Base-by-base conservation (phyloP, 2,888 invertebrate species). In the Pandemis cinnamomeana region DNA sequence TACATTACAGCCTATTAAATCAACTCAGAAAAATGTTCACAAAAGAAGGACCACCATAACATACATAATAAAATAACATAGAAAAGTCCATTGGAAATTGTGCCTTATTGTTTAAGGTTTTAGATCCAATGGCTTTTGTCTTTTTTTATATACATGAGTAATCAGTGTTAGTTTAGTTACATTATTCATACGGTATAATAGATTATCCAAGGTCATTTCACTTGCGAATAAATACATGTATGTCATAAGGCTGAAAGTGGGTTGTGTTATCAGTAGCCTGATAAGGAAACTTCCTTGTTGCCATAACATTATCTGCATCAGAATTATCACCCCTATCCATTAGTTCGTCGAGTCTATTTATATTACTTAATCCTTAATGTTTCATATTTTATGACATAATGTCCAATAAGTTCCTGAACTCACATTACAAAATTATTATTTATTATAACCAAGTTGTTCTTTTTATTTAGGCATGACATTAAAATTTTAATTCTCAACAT, bases 131-230 rank as follows among this genome's bases (percentile, higher is more conserved):
- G 13, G 55, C 15, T 20, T 20, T n/a, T 53, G n/a, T 61, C 20
- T 5, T 41, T 53, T 20, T 51, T 71, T 67, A 51, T 20, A 44
- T n/a, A 7, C 44, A 71, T 66, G 66, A 20, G 58, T 58, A 60
- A 27, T 27, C 48, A 55, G 15, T 20, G 55, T 55, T 5, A 60
- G 27, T 61, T 61, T 42, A 58, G 58, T 27, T 69, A 48, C 64
- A 69, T 69, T 70, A 69, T 66, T 73, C 60, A 73, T 61, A 66
- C 64, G n/a, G 64, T 42, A 64, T 51, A 69, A 66, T 73, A 42
- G 60, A 60, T 66, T 60, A 70, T 51, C 44, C 55, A 69, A 70
- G 58, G 60, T 66, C 64, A 55, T 53, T 61, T 67, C n/a, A 51
- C 46, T 68, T 44, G 68, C 63, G 48, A 36, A 70, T 66, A 58